Evolutionary conservation across 2,888 invertebrate species (phyloP).

Genomic region (Troglohyphantes excavatus): DNA sequence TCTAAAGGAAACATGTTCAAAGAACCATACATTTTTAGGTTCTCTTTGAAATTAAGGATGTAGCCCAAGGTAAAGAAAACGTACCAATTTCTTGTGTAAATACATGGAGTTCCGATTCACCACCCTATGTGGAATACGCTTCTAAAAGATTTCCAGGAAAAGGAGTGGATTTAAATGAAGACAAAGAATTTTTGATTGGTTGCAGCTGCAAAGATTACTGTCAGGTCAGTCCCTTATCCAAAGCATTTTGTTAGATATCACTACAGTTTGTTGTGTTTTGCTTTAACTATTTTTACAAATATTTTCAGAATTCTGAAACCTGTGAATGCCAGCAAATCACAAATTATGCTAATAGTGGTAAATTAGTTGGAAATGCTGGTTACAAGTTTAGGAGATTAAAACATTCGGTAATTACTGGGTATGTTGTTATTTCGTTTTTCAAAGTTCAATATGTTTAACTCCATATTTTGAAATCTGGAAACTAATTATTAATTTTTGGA

Average conservation of each 20-base stretch:
- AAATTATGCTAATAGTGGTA: constrained; percentile 87
- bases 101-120: constrained; percentile 91
- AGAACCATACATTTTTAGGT: too few species aligned
- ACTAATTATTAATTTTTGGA: too few species aligned
- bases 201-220: constrained; percentile 98
- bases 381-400: constrained; percentile 92
- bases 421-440: too few species aligned
- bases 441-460: too few species aligned
- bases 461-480: too few species aligned
- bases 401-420: constrained; percentile 92
- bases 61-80: constrained; percentile 92
- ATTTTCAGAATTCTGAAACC: constrained; percentile 91
- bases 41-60: constrained; percentile 83
- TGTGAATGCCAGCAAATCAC: constrained; percentile 96
- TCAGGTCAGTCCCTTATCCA: too few species aligned
- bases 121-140: constrained; percentile 93
- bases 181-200: constrained; percentile 92
- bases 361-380: constrained; percentile 86
- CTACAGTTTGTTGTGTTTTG: too few species aligned
- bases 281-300: too few species aligned
- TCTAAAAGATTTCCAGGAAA: constrained; percentile 92
- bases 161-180: constrained; percentile 92
- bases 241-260: too few species aligned
- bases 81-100: constrained; percentile 95
- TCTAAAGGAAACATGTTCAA: too few species aligned